These are phyloP conservation scores for Lycaon pictus DNA, from an alignment of 2,113 vertebrate species.

Conservation along the genomic window DNA sequence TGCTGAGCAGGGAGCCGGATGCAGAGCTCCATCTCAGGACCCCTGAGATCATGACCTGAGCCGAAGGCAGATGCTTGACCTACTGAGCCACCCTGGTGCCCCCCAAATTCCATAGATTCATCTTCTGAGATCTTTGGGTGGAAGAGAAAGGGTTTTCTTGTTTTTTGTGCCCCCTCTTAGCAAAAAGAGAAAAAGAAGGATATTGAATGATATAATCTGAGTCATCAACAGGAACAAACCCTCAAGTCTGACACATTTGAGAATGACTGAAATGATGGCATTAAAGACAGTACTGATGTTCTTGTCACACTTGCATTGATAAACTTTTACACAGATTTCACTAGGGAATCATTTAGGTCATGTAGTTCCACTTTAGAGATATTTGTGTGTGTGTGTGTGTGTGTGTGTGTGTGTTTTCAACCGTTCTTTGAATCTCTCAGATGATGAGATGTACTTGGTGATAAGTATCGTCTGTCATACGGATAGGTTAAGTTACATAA, in stretches of 20 bases:
- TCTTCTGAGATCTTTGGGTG: not conserved
- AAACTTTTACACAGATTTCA: not conserved
- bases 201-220: not conserved
- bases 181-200: not conserved
- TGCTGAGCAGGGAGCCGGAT: not conserved
- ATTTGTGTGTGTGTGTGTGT: not conserved
- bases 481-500: not conserved
- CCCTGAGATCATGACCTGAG: not conserved
- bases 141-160: not conserved
- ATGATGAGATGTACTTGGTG: not conserved
- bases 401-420: not conserved
- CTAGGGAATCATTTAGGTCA: not conserved
- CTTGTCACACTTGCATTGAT: not conserved
- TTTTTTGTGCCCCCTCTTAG: not conserved
- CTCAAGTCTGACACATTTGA: not conserved
- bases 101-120: not conserved
- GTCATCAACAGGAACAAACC: not conserved
- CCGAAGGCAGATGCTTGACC: not conserved
- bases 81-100: not conserved
- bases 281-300: not conserved
- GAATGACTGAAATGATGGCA: not conserved
- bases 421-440: not conserved
- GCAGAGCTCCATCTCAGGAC: not conserved
- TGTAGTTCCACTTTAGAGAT: not conserved
- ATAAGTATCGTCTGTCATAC: not conserved